Evolutionary conservation across 37 sponge, comb jelly and placozoan genomes (phyloP).

Genomic region (Tethya wilhelma): DNA sequence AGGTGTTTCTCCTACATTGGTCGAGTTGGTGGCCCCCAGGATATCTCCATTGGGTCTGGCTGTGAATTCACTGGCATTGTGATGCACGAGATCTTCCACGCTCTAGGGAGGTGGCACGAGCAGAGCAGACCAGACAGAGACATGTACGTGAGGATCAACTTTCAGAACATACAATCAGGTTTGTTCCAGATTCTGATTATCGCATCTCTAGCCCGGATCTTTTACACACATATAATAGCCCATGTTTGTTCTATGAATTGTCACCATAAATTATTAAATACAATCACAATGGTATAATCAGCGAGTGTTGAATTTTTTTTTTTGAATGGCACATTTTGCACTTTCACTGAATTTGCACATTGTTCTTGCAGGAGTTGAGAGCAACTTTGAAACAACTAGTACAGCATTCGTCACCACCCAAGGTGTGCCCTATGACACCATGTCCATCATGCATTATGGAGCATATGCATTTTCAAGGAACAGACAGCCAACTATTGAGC

Average conservation of each 20-base stretch:
- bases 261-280: no score
- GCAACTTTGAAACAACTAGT: conserved; percentile 65
- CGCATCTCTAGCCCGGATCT: not conserved
- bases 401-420: conserved; percentile 57
- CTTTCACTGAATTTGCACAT: no score
- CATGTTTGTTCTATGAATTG: no score
- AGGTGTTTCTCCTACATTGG: conserved; percentile 82
- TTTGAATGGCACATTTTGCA: no score
- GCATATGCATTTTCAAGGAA: conserved; percentile 66
- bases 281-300: no score
- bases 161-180: conserved; percentile 58
- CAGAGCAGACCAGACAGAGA: conserved; percentile 91
- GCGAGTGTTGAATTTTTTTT: no score
- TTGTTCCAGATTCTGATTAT: not conserved
- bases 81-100: conserved; percentile 56
- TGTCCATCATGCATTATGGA: conserved; percentile 84
- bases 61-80: conserved; percentile 88
- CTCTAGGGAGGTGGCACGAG: conserved; percentile 77
- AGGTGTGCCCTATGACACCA: conserved; percentile 71
- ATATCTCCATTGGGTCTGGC: conserved; percentile 79
- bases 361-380: conserved; percentile 56
- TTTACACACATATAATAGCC: no score
- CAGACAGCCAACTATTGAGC: conserved; percentile 61
- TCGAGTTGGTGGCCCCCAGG: conserved; percentile 56
- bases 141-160: conserved; percentile 43